Base-by-base conservation (phyloP, 1,140 invertebrate genomes). In the Ceratosolen fusciceps region DNA sequence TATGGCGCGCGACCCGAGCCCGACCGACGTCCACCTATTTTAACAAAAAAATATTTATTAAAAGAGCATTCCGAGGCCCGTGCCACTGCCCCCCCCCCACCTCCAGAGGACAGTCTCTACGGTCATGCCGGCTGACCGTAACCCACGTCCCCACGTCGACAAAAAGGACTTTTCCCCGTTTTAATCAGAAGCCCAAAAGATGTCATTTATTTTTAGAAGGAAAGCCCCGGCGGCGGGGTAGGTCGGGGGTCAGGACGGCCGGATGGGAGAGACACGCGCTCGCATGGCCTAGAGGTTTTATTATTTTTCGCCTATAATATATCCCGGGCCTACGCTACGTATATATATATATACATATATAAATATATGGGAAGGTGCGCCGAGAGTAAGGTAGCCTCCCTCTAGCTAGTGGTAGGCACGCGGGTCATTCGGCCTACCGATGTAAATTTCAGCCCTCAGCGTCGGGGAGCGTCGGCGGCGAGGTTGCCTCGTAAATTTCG, bases 401-500 rank as follows among this genome's bases (percentile, higher is more conserved):
- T 37, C 14, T 19, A 37, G 14, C n/a, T 39, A 52, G 9, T 2
- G 68, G 54, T 2, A 24, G 7, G 34, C 39, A 29, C 47, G 77
- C 43, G 71, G 77, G 77, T 79, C 77, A 79, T 74, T 80, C 77
- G 31, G 70, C 70, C n/a, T 60, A 24, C 47, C 39, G 68, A 79
- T 79, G 77, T 79, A 79, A 79, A 79, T 79, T 73, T 74, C 31
- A 65, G 24, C 16, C 31, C 56, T 43, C 31, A 43, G 34, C n/a
- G 77, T 34, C 47, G 65, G 76, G 43, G 34, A 24, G 74, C 37
- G 47, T 31, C 49, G 76, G 43, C 24, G 19, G 74, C 37, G 47
- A 77, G 70, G 29, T 77, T 81, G 12, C 49, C 80, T 81, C 80
- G 80, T 77, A 77, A 81, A 77, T 77, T 77, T 81, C 58, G 74